These are phyloP conservation scores for Ceratothoa steindachneri DNA, from an alignment of 2,888 invertebrate genomes.

Conservation along the genomic window DNA sequence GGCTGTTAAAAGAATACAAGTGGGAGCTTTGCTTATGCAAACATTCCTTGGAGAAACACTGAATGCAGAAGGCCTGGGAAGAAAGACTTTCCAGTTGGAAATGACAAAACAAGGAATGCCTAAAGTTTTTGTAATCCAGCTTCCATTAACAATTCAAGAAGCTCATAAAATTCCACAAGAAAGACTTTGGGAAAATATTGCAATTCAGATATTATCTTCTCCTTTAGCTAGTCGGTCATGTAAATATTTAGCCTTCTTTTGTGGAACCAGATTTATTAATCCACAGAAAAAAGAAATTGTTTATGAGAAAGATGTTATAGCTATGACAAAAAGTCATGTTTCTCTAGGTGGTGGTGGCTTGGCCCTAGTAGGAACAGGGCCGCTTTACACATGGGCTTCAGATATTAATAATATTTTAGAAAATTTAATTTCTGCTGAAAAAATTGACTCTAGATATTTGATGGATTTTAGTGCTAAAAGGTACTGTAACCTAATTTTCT, in stretches of 20 bases:
- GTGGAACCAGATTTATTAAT: constrained; percentile 71
- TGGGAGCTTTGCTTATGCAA: constrained; percentile 77
- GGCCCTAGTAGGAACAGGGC: constrained; percentile 84
- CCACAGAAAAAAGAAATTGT: constrained; percentile 26
- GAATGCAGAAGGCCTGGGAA: constrained; percentile 68
- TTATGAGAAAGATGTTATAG: constrained; percentile 53
- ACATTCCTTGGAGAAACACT: constrained; percentile 82
- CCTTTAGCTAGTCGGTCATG: constrained; percentile 62
- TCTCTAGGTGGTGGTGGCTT: constrained; percentile 88
- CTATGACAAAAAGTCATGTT: constrained; percentile 65
- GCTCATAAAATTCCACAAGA: constrained; percentile 70
- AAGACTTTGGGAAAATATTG: constrained; percentile 79
- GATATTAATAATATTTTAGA: constrained; percentile 64
- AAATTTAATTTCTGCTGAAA: constrained; percentile 61
- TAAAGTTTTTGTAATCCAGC: constrained; percentile 45
- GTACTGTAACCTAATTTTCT: constrained; percentile 51
- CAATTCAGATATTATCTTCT: constrained; percentile 74
- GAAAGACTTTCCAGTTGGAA: constrained; percentile 77
- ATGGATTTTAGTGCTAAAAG: constrained; percentile 90
- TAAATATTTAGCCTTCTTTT: constrained; percentile 85
- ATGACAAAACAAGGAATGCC: constrained; percentile 37
- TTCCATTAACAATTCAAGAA: constrained; percentile 61
- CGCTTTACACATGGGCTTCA: constrained; percentile 84
- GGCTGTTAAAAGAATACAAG: constrained; percentile 69
- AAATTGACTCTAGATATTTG: constrained; percentile 67